Conservation (phyloP, 1,140 invertebrate species). For the Drosophila quadrilineata region DNA sequence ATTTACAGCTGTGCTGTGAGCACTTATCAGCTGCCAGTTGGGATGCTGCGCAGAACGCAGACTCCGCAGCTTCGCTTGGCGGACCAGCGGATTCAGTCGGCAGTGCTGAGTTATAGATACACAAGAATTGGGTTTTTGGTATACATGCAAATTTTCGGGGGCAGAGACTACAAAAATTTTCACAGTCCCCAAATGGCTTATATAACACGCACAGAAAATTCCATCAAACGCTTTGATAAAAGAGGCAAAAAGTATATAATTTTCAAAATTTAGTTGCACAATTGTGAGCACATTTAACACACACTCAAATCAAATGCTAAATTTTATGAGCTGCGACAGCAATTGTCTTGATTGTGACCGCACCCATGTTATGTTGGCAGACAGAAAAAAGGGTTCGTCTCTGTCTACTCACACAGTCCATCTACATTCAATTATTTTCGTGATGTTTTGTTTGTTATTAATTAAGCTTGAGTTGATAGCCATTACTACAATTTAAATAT, state of each 20-base stretch:
- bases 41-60: conserved; percentile 75
- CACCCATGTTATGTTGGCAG: conserved; percentile 52
- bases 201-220: conserved; percentile 55
- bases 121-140: conserved; percentile 71
- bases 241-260: conserved; percentile 7
- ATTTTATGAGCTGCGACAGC: conserved; percentile 19
- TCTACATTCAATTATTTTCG: background rate
- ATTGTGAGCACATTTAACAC: conserved; percentile 53
- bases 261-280: conserved; percentile 17
- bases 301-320: conserved; percentile 59
- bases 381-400: conserved; percentile 46
- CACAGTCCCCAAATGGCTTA: conserved; percentile 35
- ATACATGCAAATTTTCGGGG: conserved; percentile 76
- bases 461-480: conserved; percentile 23
- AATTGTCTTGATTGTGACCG: conserved; percentile 52
- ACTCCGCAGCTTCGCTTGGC: conserved; percentile 72
- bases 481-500: conserved; percentile 9
- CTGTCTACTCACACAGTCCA: background rate
- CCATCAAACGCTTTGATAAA: too few relatives aligned
- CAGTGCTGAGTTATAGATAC: conserved; percentile 74
- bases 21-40: conserved; percentile 49
- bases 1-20: conserved; percentile 15
- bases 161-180: conserved; percentile 72
- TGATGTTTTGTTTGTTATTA: conserved; percentile 29
- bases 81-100: background rate